Base-by-base conservation (phyloP, 2,113 vertebrate species). In the Edolisoma coerulescens region DNA sequence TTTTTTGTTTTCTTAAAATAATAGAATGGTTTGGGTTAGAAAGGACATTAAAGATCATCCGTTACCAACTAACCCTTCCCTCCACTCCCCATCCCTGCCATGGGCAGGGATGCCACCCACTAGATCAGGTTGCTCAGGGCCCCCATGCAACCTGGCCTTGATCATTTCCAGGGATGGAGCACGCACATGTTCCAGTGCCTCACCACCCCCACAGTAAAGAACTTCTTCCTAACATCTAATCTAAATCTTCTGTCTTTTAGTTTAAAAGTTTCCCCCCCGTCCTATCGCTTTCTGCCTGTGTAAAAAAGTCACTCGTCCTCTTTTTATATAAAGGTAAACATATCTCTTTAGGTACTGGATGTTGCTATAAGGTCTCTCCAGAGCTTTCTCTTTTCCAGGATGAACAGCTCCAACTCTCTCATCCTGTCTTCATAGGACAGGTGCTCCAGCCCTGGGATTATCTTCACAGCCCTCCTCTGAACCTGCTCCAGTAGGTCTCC, bases 291-390 rank as follows among this genome's bases (percentile, higher is more conserved):
- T 60, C 33, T 74, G 19, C 13, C 39, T 57, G 16, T 7, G 16
- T n/a, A 75, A 45, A 59, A 57, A 59, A 39, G 37, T 37, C 37
- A 59, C 19, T n/a, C 0, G 2, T 1, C 6, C 23, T 12, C 13
- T 59, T 45, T 77, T 60, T 45, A 35, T 16, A 17, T 26, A 59
- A 59, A 35, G n/a, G n/a, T 59, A 59, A 59, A 35, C 17, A 7
- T 26, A 59, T 59, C 9, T 26, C 16, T 57, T 65, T 45, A 59
- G 45, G 39, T 45, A 67, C 7, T 75, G 33, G 21, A 44, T 4
- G 4, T 33, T 35, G 15, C 44, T 28, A 9, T 26, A 37, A 22
- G 19, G 13, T 54, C 37, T 44, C 11, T 41, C 13, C 37, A 65
- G 27, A 65, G 27, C 22, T n/a, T 74, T 89, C 22, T 37, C 32